phyloP scores from a whole-genome alignment of 1,140 invertebrate species.

The Archegozetes longisetosus region DNA sequence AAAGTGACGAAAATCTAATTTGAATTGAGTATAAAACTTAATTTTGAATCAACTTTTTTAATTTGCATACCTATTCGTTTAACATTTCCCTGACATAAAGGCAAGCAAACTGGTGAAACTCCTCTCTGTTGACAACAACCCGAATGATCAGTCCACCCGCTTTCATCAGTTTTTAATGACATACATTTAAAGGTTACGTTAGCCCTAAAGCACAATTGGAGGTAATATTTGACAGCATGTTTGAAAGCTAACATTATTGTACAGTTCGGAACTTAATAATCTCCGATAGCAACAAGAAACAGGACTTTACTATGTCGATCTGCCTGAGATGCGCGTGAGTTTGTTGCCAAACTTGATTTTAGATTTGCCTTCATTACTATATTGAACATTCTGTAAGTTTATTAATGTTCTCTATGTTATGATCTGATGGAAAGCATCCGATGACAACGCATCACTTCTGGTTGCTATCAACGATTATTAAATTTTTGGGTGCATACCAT shows the following conservation, averaged over 20 bases:
- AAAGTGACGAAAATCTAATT: constrained; percentile 38
- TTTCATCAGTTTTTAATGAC: constrained; percentile 30
- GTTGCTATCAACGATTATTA: not conserved
- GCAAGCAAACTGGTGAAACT: constrained; percentile 46
- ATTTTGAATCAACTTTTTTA: not conserved
- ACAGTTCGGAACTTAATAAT: too few relatives aligned
- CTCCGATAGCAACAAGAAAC: too few relatives aligned
- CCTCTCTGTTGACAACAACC: constrained; percentile 51
- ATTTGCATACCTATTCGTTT: constrained; percentile 33
- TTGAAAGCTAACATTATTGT: not conserved
- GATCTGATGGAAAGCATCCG: too few relatives aligned
- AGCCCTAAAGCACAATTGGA: not conserved
- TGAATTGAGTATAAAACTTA: not conserved
- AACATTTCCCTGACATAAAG: constrained; percentile 49
- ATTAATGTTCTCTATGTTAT: too few relatives aligned
- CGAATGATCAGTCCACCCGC: constrained; percentile 38
- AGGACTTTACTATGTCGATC: not conserved
- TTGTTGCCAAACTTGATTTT: too few relatives aligned
- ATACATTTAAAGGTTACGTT: constrained; percentile 47
- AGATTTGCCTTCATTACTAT: too few relatives aligned
- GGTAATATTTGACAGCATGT: not conserved
- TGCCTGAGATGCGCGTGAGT: too few relatives aligned
- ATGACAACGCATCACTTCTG: not conserved
- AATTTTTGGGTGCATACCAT: constrained; percentile 40
- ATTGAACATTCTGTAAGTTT: too few relatives aligned